Base-by-base conservation (phyloP, 2,797 vertebrate genomes). In the Myiothlypis chrysogaster region DNA sequence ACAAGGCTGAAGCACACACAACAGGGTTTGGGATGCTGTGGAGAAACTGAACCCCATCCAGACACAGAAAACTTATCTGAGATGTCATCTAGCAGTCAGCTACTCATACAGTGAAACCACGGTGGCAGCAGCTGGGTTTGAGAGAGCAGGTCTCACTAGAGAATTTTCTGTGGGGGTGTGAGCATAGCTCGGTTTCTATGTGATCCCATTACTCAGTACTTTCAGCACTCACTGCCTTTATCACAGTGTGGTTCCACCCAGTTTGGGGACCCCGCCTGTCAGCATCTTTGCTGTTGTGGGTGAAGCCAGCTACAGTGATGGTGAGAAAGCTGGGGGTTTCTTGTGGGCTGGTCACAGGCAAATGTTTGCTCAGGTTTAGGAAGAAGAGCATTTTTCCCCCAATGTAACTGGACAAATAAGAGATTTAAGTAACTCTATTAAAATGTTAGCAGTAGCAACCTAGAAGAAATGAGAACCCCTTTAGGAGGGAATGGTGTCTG, bases 401-500 rank as follows among this genome's bases (percentile, higher is more conserved):
- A 17, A 5, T 24, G 8, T 66, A 87, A 72, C 30, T 47, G 70
- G 18, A 53, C 35, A 88, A 88, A 75, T 34, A 43, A 64, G 25
- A 14, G 39, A 76, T 71, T 83, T 86, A 65, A 83, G 53, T 75
- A 89, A 46, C 22, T 59, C n/a, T 73, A 49, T 27, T 83, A 30
- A 92, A 87, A 69, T 65, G 63, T 24, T 56, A 69, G 19, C 35
- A 72, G 28, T 55, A 91, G 69, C 59, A 86, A 20, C 12, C 37
- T 59, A n/a, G 12, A 55, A 79, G 47, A 90, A 83, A 60, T 4
- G 3, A 61, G n/a, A 83, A 19, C 10, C 21, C 9, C 35, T 86
- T 69, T 2, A 0, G 17, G 56, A 78, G 6, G 6, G 25, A 85
- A 23, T 1, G 0, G 47, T 11, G 1, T 41, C 52, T 66, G 57